Percentiles rank a stretch among this genome's conserved stretches.
These are phyloP conservation scores for Ascidia mentula DNA, from an alignment of 23 tunicate species.

Conservation along the genomic window DNA sequence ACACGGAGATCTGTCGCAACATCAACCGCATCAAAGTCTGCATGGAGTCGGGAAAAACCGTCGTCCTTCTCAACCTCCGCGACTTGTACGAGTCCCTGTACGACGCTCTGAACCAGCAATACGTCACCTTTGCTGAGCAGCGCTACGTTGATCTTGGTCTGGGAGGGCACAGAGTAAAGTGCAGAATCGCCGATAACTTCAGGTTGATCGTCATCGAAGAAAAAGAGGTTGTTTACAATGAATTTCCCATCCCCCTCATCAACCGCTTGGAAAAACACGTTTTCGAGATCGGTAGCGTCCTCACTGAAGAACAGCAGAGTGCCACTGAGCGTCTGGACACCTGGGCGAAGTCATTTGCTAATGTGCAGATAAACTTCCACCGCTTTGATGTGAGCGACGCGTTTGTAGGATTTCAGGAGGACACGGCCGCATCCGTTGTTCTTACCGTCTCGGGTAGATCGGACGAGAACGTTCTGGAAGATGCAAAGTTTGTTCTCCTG, in stretches of 20 bases:
- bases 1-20: constrained; percentile 76
- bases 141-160: constrained; percentile 80
- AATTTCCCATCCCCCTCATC: constrained; percentile 82
- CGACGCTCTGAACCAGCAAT: constrained; percentile 77
- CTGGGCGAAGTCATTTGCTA: constrained; percentile 53
- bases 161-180: constrained; percentile 89
- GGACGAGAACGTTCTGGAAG: neutral
- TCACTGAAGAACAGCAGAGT: constrained; percentile 22
- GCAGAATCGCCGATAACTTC: constrained; percentile 65
- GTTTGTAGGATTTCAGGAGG: constrained; percentile 62
- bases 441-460: constrained; percentile 11
- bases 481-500: constrained; percentile 18
- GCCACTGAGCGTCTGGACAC: constrained; percentile 29
- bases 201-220: constrained; percentile 79
- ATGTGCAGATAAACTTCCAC: neutral
- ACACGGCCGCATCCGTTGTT: constrained; percentile 57
- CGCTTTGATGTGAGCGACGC: constrained; percentile 33
- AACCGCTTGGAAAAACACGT: constrained; percentile 81
- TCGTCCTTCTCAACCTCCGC: constrained; percentile 64
- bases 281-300: constrained; percentile 43
- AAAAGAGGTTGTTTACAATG: constrained; percentile 51
- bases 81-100: constrained; percentile 70
- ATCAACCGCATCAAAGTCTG: constrained; percentile 78
- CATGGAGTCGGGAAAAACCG: constrained; percentile 81
- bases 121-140: constrained; percentile 58